These are phyloP conservation scores for Gulo gulo DNA, from an alignment of 2,113 vertebrate species.

Conservation along the genomic window DNA sequence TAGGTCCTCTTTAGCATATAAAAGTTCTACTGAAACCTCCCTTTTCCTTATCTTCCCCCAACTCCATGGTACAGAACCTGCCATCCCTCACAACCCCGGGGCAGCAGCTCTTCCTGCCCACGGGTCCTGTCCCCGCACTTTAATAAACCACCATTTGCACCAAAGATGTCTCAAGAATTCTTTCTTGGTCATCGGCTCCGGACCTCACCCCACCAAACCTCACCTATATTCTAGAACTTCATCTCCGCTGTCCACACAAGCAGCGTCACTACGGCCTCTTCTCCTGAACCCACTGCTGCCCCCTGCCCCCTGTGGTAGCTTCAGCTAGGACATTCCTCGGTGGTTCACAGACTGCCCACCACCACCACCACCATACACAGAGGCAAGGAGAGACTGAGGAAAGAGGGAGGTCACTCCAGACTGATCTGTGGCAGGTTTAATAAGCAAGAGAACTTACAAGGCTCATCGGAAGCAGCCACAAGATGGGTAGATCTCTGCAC, in stretches of 20 bases:
- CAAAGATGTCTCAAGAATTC: no score
- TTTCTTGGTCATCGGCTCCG: no score
- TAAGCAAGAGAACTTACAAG: background rate
- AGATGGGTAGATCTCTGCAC: background rate
- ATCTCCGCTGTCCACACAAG: background rate
- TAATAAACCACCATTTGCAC: no score
- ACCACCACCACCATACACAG: background rate
- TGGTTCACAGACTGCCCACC: background rate
- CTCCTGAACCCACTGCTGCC: background rate
- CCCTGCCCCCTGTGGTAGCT: background rate
- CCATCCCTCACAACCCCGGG: no score
- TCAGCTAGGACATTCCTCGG: background rate
- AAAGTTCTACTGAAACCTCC: no score
- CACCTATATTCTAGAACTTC: no score
- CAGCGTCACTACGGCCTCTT: fast-evolving
- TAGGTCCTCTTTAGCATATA: no score
- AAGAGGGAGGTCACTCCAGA: background rate
- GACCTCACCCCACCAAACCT: no score
- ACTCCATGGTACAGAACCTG: no score
- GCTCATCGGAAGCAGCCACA: background rate
- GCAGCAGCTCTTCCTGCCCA: no score
- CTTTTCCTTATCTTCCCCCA: no score
- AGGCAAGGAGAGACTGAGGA: background rate
- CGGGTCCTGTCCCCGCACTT: no score
- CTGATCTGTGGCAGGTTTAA: background rate